phyloP scores from a whole-genome alignment of 2,888 invertebrate species.

The Pollenia angustigena region DNA sequence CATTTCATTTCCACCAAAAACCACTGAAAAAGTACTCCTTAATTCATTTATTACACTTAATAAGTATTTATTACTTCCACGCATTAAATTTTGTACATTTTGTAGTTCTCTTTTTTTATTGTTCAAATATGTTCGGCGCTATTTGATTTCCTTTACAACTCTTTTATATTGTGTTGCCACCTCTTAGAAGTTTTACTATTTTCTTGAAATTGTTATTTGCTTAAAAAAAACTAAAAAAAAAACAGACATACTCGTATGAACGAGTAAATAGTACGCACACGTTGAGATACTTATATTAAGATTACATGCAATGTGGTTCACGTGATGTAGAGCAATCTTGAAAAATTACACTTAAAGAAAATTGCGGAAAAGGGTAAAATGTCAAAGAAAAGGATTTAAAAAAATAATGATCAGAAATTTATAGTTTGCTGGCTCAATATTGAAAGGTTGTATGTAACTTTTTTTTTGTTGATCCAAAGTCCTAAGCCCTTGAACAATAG shows the following conservation, averaged over 20 bases:
- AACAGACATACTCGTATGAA: neutral
- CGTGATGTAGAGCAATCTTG: constrained; percentile 12
- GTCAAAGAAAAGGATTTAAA: no score
- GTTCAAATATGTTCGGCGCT: constrained; percentile 37
- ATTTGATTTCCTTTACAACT: constrained; percentile 54
- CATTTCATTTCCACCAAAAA: constrained; percentile 11
- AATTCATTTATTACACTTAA: constrained; percentile 42
- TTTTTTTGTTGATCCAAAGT: neutral
- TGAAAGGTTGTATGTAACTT: neutral
- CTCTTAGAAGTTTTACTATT: constrained; percentile 19
- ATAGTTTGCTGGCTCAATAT: no score
- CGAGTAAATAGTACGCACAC: constrained; percentile 8
- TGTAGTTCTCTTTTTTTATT: constrained; percentile 3
- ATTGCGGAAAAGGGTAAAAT: neutral
- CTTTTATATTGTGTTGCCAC: constrained; percentile 38
- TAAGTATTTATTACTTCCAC: constrained; percentile 58
- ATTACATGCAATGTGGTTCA: constrained; percentile 46
- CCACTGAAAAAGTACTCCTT: neutral
- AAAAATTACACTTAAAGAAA: constrained; percentile 36
- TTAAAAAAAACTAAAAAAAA: constrained; percentile 19
- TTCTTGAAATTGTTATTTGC: constrained; percentile 42
- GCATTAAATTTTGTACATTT: constrained; percentile 37
- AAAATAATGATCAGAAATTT: no score
- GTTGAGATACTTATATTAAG: constrained; percentile 51
- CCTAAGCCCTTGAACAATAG: no score